Conservation (phyloP, 2,797 vertebrate species). For the Centropyge bicolor region DNA sequence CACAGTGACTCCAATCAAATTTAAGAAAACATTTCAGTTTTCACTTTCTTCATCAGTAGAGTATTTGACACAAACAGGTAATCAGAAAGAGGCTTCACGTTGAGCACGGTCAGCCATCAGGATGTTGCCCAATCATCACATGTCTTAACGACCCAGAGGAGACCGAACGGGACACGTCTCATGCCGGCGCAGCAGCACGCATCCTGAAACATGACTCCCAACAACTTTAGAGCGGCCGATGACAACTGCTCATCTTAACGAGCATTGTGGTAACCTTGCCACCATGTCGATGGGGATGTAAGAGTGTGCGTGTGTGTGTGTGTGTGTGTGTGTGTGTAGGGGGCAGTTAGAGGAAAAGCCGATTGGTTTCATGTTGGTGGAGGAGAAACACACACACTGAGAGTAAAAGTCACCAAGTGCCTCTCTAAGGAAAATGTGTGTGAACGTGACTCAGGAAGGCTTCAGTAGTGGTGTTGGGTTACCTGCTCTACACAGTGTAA, state of each 20-base stretch:
- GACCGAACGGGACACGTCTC: conserved; percentile 44
- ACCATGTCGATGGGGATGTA: conserved; percentile 64
- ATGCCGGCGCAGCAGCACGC: conserved; percentile 50
- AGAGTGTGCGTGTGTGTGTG: conserved; percentile 30
- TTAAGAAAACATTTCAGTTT: neutral
- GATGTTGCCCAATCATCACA: conserved; percentile 38
- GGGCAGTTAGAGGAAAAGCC: conserved; percentile 21
- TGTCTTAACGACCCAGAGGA: conserved; percentile 43
- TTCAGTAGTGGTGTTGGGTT: conserved; percentile 78
- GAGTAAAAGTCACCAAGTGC: conserved; percentile 56
- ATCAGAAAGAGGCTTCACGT: neutral
- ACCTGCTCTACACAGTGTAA: conserved; percentile 58
- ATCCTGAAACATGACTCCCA: conserved; percentile 74
- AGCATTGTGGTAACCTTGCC: conserved; percentile 73
- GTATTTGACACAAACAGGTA: neutral
- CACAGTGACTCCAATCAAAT: neutral
- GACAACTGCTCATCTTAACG: conserved; percentile 77
- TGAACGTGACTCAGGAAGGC: conserved; percentile 70
- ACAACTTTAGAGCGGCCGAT: conserved; percentile 52
- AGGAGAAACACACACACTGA: conserved; percentile 13
- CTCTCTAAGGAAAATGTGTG: conserved; percentile 42
- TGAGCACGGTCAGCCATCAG: neutral
- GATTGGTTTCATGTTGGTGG: conserved; percentile 48
- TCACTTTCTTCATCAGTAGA: neutral
- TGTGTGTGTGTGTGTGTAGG: conserved; percentile 8